Percentiles rank a stretch among this genome's conserved stretches.
These are phyloP conservation scores for Uropsilus gracilis DNA, from an alignment of 2,113 vertebrate species.

Conservation along the genomic window DNA sequence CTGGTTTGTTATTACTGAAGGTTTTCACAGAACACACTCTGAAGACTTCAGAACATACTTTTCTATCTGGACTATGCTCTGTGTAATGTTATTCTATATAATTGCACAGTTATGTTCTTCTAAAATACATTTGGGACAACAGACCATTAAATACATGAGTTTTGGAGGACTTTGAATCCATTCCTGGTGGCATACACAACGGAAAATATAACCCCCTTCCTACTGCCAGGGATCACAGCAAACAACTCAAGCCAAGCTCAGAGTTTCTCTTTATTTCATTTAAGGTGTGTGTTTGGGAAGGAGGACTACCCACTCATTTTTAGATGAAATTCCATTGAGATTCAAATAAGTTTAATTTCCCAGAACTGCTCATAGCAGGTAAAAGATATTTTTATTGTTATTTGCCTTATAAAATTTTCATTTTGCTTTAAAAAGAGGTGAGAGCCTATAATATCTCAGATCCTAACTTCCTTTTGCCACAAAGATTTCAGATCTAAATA, in stretches of 20 bases:
- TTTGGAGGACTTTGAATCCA: constrained; percentile 19
- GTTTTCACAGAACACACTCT: neutral
- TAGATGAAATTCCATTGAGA: constrained; percentile 38
- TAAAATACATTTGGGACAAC: neutral
- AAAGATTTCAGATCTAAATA: neutral
- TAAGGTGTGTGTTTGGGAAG: neutral
- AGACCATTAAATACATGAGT: neutral
- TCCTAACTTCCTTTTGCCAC: neutral
- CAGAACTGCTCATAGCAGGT: neutral
- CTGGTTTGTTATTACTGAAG: constrained; percentile 4
- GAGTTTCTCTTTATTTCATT: constrained; percentile 38
- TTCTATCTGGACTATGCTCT: neutral
- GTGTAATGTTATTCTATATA: neutral
- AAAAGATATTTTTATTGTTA: neutral
- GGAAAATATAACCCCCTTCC: neutral
- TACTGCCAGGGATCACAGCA: neutral
- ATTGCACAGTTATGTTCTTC: neutral
- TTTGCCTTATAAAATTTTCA: neutral
- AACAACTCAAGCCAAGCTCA: neutral
- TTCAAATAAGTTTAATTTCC: constrained; percentile 13
- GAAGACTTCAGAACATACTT: neutral
- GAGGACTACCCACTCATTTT: neutral
- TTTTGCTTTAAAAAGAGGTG: neutral
- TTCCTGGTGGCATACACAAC: neutral
- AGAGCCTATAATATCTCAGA: neutral